Percentiles rank a stretch among this genome's conserved stretches.
These are phyloP conservation scores for Lumbricus terrestris DNA, from an alignment of 2,888 invertebrate species.

Conservation along the genomic window DNA sequence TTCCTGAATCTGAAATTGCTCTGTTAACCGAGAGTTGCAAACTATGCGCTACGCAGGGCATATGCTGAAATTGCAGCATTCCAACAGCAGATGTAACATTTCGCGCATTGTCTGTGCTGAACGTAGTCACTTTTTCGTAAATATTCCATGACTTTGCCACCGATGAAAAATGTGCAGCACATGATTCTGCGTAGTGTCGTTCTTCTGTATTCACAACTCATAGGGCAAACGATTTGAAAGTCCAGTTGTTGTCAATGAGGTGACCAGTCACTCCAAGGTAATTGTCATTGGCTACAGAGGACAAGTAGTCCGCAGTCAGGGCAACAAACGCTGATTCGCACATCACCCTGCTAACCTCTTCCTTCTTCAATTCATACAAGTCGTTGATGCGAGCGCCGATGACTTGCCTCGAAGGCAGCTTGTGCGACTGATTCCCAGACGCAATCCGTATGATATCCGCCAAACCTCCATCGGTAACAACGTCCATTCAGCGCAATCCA, in stretches of 20 bases:
- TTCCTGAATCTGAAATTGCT: neutral
- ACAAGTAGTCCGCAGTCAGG: neutral
- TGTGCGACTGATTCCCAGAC: too few species aligned
- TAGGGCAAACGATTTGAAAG: neutral
- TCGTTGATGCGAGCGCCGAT: too few species aligned
- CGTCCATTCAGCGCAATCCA: too few species aligned
- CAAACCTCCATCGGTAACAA: too few species aligned
- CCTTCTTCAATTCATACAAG: too few species aligned
- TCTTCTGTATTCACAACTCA: too few species aligned
- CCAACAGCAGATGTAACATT: neutral
- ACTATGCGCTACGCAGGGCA: constrained; percentile 8
- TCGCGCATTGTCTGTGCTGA: neutral
- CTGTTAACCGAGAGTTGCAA: neutral
- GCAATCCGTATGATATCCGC: too few species aligned
- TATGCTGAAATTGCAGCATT: neutral
- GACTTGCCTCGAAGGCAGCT: too few species aligned
- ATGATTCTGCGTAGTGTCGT: neutral
- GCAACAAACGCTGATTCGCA: neutral
- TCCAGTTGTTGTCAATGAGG: neutral
- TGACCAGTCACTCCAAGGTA: neutral
- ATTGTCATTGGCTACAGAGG: neutral
- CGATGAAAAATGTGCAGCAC: neutral
- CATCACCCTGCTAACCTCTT: too few species aligned
- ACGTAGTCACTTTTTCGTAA: neutral
- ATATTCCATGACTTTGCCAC: neutral